Conservation (phyloP, 2,797 vertebrate genomes). For the Manis pentadactyla region DNA sequence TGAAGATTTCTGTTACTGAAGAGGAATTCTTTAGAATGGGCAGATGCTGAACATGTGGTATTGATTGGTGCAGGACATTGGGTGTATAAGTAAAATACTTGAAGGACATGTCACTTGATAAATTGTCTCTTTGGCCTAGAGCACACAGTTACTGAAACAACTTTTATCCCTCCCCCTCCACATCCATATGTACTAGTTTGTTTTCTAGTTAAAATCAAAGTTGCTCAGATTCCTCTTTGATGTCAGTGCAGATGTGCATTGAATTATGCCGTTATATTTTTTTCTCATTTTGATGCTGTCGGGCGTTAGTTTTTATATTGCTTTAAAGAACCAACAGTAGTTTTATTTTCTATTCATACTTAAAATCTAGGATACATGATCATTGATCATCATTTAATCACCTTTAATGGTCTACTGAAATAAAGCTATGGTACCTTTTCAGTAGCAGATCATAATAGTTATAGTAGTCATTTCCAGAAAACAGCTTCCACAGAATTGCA, state of each 20-base stretch:
- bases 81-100: conserved; percentile 71
- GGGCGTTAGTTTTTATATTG: conserved; percentile 80
- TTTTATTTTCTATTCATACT: conserved; percentile 80
- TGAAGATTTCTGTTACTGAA: conserved; percentile 77
- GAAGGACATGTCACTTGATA: conserved; percentile 69
- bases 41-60: conserved; percentile 77
- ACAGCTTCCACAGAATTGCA: conserved; percentile 68
- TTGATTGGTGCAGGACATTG: conserved; percentile 73
- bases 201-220: conserved; percentile 79
- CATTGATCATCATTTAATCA: conserved; percentile 76
- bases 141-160: conserved; percentile 48
- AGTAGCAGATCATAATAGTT: conserved; percentile 62
- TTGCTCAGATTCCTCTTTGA: conserved; percentile 76
- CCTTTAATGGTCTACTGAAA: conserved; percentile 57
- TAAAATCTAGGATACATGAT: conserved; percentile 79
- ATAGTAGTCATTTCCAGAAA: conserved; percentile 54
- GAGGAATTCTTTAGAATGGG: conserved; percentile 80
- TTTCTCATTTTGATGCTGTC: conserved; percentile 75
- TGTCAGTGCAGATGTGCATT: conserved; percentile 73
- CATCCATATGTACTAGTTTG: conserved; percentile 58
- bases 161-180: conserved; percentile 8
- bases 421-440: conserved; percentile 38
- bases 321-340: conserved; percentile 61
- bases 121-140: conserved; percentile 77
- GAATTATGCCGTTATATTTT: conserved; percentile 74